phyloP scores from a whole-genome alignment of 2,113 vertebrate genomes.

The Chlorodrepanis virens region DNA sequence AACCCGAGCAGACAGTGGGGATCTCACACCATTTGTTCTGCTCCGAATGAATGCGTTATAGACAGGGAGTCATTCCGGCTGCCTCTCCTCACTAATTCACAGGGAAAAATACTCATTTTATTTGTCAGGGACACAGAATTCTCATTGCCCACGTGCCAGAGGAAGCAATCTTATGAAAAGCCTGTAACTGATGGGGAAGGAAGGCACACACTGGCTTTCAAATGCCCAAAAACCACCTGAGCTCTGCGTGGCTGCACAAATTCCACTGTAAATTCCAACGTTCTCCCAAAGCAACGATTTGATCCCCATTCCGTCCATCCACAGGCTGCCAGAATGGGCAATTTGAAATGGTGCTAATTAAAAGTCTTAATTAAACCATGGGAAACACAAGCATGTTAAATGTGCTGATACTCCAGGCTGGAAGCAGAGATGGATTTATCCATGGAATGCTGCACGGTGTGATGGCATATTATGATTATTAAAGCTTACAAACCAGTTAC shows the following conservation, averaged over 20 bases:
- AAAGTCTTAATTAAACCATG: conserved; percentile 26
- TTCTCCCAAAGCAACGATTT: background rate
- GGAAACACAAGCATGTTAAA: background rate
- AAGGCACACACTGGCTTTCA: background rate
- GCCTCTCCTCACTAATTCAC: background rate
- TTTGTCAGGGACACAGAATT: background rate
- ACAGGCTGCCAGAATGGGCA: background rate
- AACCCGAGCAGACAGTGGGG: background rate
- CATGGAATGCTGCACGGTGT: background rate
- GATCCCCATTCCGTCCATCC: background rate
- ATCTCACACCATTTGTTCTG: background rate
- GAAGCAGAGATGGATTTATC: background rate
- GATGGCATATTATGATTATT: background rate
- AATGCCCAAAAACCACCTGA: background rate
- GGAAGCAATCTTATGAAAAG: background rate
- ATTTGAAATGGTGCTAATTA: background rate
- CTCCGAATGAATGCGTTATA: background rate
- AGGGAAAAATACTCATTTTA: background rate
- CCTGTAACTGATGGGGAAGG: background rate
- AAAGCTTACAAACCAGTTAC: conserved; percentile 16
- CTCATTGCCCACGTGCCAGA: background rate
- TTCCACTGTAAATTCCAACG: background rate
- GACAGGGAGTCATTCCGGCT: background rate
- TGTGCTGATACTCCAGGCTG: background rate
- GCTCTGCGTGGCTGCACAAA: background rate